Evolutionary conservation across 2,888 invertebrate genomes (phyloP), one percentile per base, ranked within the genome.

Genomic region (Sisyra terminalis): DNA sequence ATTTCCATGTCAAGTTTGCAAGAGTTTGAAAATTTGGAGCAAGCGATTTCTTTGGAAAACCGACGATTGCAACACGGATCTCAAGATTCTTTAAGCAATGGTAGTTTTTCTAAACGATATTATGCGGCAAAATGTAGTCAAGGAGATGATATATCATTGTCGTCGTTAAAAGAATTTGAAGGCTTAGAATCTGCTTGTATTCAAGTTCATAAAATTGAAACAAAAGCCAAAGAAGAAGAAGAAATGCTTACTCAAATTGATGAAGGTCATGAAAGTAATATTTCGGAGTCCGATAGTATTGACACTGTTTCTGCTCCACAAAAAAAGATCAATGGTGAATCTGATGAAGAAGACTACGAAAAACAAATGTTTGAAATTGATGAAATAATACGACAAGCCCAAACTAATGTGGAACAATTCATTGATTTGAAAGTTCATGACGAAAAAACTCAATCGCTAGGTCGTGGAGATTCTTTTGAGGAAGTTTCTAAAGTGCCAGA

Each of bases 11-110:
- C 83, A 49, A 93, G 93, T 5, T 69, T 94, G 46, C 89, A 90
- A 61, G 94, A 94, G 58, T 94, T 94, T 66, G 94, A 94, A 65
- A 81, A 81, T 48, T 65, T 94, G 10, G 94, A 94, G 61, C 77
- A 76, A 51, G 84, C 87, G 1, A 75, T 93, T 54, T 75, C 76
- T 0, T 69, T 85, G 56, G 88, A 88, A 57, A 83, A 81, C 57
- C 77, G 75, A 51, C 75, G 74, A 53, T 72, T 71, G 50, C 70
- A 74, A 51, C 78, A 78, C 42, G 82, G 86, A 8, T 90, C 89
- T 2, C 85, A 88, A 55, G 90, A 89, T 58, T 89, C 89, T 0
- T 67, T 81, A 3, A 76, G 75, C 52, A 84, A 87, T 54, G 85
- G 85, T 6, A 86, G 86, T 51, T 73, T 84, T 45, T 80, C 83